Conservation (phyloP, 1,140 invertebrate species). For the Ostrea denselamellosa region DNA sequence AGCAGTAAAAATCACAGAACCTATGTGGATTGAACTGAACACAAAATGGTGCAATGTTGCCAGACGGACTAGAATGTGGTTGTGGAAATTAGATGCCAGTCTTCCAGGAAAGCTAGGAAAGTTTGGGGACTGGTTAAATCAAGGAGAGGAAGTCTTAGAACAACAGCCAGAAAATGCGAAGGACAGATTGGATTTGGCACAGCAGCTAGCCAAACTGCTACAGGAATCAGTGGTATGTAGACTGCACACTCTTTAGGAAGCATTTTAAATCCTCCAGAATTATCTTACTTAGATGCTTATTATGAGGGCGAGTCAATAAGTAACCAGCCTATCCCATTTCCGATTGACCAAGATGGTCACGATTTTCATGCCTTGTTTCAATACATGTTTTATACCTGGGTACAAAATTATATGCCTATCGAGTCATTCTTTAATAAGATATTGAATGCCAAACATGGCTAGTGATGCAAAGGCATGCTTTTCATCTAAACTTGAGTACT, state of each 20-base stretch:
- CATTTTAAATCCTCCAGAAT: not conserved
- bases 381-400: too few relatives aligned
- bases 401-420: too few relatives aligned
- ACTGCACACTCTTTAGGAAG: not conserved
- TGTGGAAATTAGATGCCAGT: conserved; percentile 85
- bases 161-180: conserved; percentile 63
- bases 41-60: conserved; percentile 68
- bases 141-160: conserved; percentile 89
- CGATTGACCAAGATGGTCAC: too few relatives aligned
- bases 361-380: too few relatives aligned
- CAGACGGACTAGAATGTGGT: conserved; percentile 75
- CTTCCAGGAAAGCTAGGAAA: conserved; percentile 90
- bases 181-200: conserved; percentile 66
- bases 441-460: too few relatives aligned
- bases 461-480: too few relatives aligned
- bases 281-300: too few relatives aligned
- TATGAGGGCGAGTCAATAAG: too few relatives aligned
- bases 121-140: conserved; percentile 93
- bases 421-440: too few relatives aligned
- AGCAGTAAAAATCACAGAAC: conserved; percentile 64
- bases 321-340: too few relatives aligned
- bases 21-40: conserved; percentile 69
- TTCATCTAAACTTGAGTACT: too few relatives aligned
- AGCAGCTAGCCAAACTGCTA: conserved; percentile 86
- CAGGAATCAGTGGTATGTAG: conserved; percentile 87